Conservation (phyloP, 2,113 vertebrate genomes). For the Chloebia gouldiae region DNA sequence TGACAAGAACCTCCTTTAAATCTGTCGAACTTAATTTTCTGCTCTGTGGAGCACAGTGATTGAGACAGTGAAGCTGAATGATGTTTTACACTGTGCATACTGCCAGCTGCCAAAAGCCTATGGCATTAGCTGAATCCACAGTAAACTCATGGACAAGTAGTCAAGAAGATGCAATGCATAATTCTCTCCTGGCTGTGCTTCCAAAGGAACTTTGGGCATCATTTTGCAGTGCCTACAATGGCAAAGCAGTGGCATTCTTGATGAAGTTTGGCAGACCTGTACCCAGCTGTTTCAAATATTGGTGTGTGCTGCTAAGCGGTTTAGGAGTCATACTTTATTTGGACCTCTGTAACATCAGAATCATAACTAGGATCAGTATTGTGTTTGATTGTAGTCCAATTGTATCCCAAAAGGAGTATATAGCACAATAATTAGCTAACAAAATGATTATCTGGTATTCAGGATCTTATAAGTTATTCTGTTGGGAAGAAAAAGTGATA, state of each 20-base stretch:
- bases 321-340: neutral
- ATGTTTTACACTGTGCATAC: conserved; percentile 53
- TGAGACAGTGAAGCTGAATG: conserved; percentile 62
- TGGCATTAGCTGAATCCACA: conserved; percentile 48
- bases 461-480: neutral
- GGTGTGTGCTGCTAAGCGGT: neutral
- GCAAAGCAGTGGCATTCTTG: neutral
- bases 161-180: conserved; percentile 37
- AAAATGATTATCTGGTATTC: neutral
- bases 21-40: conserved; percentile 77
- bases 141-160: conserved; percentile 44
- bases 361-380: neutral
- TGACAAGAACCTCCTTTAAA: conserved; percentile 62
- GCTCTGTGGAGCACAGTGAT: conserved; percentile 75
- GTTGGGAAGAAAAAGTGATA: neutral
- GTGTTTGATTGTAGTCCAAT: neutral
- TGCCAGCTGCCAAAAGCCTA: conserved; percentile 63
- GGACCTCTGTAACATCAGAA: neutral
- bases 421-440: neutral
- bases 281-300: neutral
- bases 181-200: conserved; percentile 27
- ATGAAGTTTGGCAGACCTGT: neutral
- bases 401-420: neutral
- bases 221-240: neutral
- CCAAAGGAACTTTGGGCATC: neutral